Conservation (phyloP, 2,113 vertebrate genomes). For the Podarcis cretensis region DNA sequence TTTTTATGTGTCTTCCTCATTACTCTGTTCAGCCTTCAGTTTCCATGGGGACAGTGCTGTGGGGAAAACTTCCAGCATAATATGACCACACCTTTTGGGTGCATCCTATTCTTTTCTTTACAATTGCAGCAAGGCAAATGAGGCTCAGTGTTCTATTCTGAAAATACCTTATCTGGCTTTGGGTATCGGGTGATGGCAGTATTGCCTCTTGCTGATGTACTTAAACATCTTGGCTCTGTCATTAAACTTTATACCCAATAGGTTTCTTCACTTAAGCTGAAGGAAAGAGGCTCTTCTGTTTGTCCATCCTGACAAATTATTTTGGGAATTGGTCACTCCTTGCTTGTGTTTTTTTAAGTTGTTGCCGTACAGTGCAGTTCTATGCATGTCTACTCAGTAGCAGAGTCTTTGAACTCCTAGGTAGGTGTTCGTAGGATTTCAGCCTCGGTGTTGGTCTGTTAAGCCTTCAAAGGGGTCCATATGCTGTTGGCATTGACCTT, state of each 20-base stretch:
- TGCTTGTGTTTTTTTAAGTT: not conserved
- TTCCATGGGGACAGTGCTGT: constrained; percentile 3
- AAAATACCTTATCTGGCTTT: not conserved
- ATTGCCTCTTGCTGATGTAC: accelerated
- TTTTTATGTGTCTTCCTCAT: not conserved
- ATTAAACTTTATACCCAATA: not conserved
- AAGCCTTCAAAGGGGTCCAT: not conserved
- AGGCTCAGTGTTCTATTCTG: not conserved
- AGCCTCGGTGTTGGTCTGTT: not conserved
- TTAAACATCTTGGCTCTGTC: not conserved
- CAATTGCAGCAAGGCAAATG: not conserved
- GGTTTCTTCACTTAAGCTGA: not conserved
- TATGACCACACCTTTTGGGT: not conserved
- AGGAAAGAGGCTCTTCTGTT: not conserved
- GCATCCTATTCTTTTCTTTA: not conserved
- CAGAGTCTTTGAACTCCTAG: no score
- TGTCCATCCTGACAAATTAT: not conserved
- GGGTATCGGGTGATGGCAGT: not conserved
- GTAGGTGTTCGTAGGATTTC: no score
- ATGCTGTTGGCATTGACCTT: not conserved
- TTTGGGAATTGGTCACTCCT: accelerated
- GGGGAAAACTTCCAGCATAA: not conserved
- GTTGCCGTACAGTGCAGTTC: not conserved
- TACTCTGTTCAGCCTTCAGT: not conserved
- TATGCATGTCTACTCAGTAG: no score